Conservation (phyloP, 2,113 vertebrate genomes). For the Rhodinocichla rosea region DNA sequence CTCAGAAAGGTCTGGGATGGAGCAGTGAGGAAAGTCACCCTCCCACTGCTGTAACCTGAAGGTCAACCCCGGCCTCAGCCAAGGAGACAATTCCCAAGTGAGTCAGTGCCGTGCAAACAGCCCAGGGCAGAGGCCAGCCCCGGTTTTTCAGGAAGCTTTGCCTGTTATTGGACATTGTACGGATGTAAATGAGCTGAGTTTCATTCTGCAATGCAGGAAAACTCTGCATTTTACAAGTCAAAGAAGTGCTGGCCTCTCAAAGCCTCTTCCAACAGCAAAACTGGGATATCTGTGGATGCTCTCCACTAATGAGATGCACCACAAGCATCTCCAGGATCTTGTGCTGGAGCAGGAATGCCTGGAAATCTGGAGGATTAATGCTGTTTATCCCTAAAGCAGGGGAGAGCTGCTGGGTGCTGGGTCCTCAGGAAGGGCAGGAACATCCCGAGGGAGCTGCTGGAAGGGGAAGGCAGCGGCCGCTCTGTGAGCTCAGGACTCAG, state of each 20-base stretch:
- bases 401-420: neutral
- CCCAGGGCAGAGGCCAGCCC: neutral
- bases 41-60: neutral
- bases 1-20: neutral
- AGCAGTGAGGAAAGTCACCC: neutral
- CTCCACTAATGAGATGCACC: neutral
- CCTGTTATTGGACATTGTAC: neutral
- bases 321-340: no score
- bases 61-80: neutral
- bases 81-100: neutral
- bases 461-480: neutral
- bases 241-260: neutral
- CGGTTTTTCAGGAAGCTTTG: neutral
- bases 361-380: neutral
- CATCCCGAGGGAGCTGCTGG: neutral
- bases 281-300: rapidly evolving
- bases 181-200: neutral
- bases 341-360: rapidly evolving
- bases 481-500: neutral
- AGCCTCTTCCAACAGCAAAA: neutral
- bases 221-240: neutral
- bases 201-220: neutral
- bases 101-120: neutral
- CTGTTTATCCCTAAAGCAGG: neutral
- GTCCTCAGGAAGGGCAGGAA: neutral